Percentiles rank a stretch among this genome's conserved stretches.
These are phyloP conservation scores for Leuciscus idus DNA, from an alignment of 2,113 vertebrate species.

Conservation along the genomic window DNA sequence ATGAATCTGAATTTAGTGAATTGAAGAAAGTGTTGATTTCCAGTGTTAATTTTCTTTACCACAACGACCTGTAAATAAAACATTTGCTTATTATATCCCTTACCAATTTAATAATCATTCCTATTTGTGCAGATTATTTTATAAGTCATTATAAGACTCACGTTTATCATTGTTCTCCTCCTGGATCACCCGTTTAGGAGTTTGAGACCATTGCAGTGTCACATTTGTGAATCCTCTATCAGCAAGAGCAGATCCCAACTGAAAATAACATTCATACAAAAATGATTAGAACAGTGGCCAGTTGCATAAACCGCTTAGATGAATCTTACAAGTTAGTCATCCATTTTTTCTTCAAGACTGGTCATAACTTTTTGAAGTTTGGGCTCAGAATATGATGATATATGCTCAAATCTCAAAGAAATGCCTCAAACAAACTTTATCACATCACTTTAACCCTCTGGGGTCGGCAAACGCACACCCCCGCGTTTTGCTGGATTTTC, in stretches of 20 bases:
- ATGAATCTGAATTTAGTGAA: neutral
- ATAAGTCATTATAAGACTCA: neutral
- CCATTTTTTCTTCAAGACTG: too few relatives aligned
- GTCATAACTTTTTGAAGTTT: too few relatives aligned
- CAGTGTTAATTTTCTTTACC: neutral
- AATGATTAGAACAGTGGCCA: too few relatives aligned
- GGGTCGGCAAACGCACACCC: too few relatives aligned
- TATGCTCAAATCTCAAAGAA: too few relatives aligned
- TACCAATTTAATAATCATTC: neutral
- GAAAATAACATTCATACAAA: neutral
- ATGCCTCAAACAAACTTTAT: too few relatives aligned
- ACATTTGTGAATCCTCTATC: neutral
- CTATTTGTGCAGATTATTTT: neutral
- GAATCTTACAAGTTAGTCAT: too few relatives aligned
- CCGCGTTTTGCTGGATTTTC: too few relatives aligned
- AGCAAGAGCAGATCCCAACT: neutral
- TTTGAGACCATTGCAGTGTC: neutral
- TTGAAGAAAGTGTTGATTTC: neutral
- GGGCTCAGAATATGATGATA: too few relatives aligned
- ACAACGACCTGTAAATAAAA: neutral
- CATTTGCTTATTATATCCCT: neutral
- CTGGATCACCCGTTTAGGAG: neutral
- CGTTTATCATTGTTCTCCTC: neutral
- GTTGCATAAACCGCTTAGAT: too few relatives aligned
- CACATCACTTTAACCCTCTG: too few relatives aligned